A percentile compares a stretch with the other conserved stretches of the same genome.
Evolutionary conservation across 2,888 invertebrate genomes (phyloP).

Genomic region (Phortica magna): DNA sequence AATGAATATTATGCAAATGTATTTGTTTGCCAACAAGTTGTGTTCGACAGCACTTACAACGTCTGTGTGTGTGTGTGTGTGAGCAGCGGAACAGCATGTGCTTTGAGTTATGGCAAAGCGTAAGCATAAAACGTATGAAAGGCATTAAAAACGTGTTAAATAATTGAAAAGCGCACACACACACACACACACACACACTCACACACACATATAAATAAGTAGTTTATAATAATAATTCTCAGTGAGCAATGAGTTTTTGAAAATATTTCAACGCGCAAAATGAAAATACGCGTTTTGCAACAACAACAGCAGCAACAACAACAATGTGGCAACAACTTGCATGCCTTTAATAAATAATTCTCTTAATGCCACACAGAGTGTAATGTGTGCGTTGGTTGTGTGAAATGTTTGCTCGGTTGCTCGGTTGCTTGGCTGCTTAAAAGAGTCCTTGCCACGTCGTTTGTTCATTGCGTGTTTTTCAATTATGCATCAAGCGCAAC

Average conservation of each 20-base stretch:
- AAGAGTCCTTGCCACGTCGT: neutral
- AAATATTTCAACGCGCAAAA: neutral
- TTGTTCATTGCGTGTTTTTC: constrained; percentile 65
- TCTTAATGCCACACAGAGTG: neutral
- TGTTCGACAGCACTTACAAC: too few species aligned
- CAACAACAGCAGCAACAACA: neutral
- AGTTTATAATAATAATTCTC: constrained; percentile 17
- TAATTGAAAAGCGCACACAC: constrained; percentile 64
- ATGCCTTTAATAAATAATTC: constrained; percentile 7
- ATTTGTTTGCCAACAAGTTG: constrained; percentile 52
- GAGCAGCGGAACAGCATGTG: too few species aligned
- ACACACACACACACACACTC: neutral
- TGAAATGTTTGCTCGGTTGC: neutral
- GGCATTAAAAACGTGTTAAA: constrained; percentile 44
- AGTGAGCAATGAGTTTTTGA: neutral
- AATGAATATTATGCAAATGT: neutral
- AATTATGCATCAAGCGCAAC: constrained; percentile 64
- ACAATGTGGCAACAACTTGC: neutral
- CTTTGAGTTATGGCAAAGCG: too few species aligned
- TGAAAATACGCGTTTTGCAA: neutral
- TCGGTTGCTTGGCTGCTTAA: constrained; percentile 25
- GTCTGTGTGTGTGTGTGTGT: too few species aligned
- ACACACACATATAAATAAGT: neutral
- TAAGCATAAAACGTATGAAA: neutral
- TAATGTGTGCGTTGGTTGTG: neutral